Conservation (phyloP, 2,113 vertebrate species). For the Falco punctatus region DNA sequence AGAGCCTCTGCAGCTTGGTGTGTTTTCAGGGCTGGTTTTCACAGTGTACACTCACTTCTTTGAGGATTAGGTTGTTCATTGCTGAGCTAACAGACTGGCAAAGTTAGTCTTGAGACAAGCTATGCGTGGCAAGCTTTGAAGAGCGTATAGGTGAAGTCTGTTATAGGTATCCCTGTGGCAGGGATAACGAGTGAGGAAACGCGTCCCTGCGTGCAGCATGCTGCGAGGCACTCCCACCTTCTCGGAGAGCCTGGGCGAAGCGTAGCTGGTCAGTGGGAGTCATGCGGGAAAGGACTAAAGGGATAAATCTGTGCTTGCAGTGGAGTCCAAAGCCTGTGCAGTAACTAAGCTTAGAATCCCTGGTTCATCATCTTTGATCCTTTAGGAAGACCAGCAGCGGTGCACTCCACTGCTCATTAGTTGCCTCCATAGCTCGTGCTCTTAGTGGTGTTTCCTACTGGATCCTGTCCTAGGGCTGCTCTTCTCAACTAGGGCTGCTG, state of each 20-base stretch:
- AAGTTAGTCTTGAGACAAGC: neutral
- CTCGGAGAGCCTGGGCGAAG: neutral
- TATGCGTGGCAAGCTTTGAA: neutral
- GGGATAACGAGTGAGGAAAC: neutral
- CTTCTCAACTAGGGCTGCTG: neutral
- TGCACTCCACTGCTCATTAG: neutral
- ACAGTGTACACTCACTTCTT: fast-evolving
- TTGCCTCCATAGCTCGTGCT: fast-evolving
- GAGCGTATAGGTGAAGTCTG: neutral
- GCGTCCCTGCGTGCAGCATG: neutral
- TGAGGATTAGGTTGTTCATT: neutral
- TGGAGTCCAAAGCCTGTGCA: neutral
- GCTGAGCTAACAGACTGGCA: neutral
- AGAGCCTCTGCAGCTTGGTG: neutral
- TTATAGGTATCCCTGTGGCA: too few species aligned
- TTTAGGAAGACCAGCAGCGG: neutral
- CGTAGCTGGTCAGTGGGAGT: neutral
- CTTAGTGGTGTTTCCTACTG: neutral
- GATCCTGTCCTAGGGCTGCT: neutral
- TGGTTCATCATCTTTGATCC: neutral
- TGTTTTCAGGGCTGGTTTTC: neutral
- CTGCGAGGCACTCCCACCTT: neutral
- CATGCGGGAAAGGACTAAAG: neutral
- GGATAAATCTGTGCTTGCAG: neutral
- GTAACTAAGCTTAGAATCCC: neutral